A percentile compares a stretch with the other conserved stretches of the same genome.
phyloP scores from a whole-genome alignment of 2,113 vertebrate genomes.

The Leucosticte australis region DNA sequence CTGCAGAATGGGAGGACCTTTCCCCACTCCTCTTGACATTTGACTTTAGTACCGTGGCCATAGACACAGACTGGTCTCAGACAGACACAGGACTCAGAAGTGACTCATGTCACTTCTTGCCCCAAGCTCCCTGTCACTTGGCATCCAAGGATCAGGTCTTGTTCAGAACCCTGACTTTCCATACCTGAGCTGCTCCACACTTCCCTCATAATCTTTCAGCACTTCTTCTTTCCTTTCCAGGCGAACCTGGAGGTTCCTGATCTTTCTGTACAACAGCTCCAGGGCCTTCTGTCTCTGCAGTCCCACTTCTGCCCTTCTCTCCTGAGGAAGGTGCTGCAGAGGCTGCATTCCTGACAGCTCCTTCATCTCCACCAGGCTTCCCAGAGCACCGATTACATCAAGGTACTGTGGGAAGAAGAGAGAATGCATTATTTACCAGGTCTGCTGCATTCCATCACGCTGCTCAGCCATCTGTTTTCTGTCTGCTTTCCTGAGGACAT shows the following conservation, averaged over 20 bases:
- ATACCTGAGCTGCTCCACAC: conserved; percentile 75
- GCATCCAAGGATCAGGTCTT: not conserved
- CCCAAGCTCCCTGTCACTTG: accelerated
- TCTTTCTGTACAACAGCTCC: conserved; percentile 65
- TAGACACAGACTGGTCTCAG: not conserved
- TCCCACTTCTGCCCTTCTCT: conserved; percentile 58
- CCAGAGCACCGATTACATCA: conserved; percentile 69
- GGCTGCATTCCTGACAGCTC: conserved; percentile 73
- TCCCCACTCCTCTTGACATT: not conserved
- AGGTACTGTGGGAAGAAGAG: conserved; percentile 67
- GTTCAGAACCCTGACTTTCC: accelerated
- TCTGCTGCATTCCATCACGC: not conserved
- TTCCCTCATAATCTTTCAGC: conserved; percentile 58
- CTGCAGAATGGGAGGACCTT: not conserved
- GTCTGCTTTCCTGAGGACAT: not conserved
- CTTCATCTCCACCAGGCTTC: conserved; percentile 74
- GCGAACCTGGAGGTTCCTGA: conserved; percentile 67
- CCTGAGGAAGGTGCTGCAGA: conserved; percentile 68
- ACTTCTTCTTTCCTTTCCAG: conserved; percentile 73
- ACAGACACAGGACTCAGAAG: not conserved
- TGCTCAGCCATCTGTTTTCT: not conserved
- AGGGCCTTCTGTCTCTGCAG: conserved; percentile 66
- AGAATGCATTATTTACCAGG: not conserved
- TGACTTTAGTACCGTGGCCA: not conserved
- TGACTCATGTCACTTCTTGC: not conserved